These are phyloP conservation scores for Bombycilla garrulus DNA, from an alignment of 2,113 vertebrate genomes.

Conservation along the genomic window DNA sequence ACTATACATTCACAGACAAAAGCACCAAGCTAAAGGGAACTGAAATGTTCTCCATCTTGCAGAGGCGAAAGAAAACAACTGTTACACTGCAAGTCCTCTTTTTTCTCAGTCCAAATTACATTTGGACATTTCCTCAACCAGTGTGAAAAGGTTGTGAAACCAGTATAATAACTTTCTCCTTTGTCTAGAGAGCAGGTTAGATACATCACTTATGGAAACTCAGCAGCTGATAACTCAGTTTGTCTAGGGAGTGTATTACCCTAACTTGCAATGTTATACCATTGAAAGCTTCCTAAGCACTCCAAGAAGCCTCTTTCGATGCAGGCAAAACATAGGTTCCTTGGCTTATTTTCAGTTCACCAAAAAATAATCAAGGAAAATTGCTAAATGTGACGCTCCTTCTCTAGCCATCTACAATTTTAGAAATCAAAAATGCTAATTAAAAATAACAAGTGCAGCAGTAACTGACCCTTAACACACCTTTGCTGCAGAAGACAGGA, in stretches of 20 bases:
- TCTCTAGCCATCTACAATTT: not conserved
- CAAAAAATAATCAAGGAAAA: not conserved
- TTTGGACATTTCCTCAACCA: not conserved
- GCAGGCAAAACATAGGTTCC: not conserved
- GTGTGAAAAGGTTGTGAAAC: not conserved
- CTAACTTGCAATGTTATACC: not conserved
- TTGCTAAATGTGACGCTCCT: not conserved
- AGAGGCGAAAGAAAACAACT: not conserved
- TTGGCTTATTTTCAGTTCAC: not conserved
- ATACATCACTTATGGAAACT: not conserved
- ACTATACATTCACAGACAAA: not conserved
- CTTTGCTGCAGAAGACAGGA: not conserved
- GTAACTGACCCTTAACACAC: not conserved
- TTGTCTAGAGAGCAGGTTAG: not conserved
- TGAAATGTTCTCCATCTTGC: not conserved
- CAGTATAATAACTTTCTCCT: not conserved
- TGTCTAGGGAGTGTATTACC: not conserved
- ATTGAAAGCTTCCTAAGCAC: not conserved
- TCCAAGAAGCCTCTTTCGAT: not conserved
- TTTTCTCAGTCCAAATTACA: not conserved
- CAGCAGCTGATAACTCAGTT: not conserved
- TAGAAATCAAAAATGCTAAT: not conserved
- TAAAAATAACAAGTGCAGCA: not conserved
- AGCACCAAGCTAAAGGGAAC: not conserved
- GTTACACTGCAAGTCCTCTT: not conserved